phyloP scores from a whole-genome alignment of 2,113 vertebrate genomes.

The Okapia johnstoni region DNA sequence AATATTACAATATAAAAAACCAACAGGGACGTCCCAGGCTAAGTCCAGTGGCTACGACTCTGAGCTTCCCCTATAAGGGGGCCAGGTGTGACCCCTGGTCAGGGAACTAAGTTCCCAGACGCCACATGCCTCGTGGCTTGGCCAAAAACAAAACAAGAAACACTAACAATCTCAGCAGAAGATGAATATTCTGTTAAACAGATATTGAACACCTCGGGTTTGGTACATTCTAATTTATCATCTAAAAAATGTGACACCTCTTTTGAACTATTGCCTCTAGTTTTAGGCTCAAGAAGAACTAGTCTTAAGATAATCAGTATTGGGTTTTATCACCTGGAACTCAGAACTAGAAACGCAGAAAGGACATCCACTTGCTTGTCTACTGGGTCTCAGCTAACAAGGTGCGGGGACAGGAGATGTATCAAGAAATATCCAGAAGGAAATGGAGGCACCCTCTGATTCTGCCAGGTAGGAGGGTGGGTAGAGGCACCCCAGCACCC shows the following conservation, averaged over 20 bases:
- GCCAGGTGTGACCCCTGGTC: not conserved
- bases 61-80: not conserved
- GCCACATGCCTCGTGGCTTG: not conserved
- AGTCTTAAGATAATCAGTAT: not conserved
- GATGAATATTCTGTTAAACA: not conserved
- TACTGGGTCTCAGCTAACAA: not conserved
- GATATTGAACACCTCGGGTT: not conserved
- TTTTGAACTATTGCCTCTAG: not conserved
- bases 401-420: not conserved
- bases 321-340: not conserved
- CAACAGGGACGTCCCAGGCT: not conserved
- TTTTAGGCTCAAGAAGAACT: not conserved
- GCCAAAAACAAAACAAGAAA: not conserved
- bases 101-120: not conserved
- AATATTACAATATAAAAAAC: not conserved
- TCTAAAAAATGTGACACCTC: not conserved
- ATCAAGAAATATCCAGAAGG: not conserved
- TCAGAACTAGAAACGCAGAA: not conserved
- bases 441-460: rapidly evolving
- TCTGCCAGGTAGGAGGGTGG: not conserved
- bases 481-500: not conserved
- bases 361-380: not conserved
- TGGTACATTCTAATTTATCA: not conserved
- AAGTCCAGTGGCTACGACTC: not conserved
- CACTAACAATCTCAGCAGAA: not conserved